Conservation (phyloP, 2,888 invertebrate species). For the Hypercompe scribonia region DNA sequence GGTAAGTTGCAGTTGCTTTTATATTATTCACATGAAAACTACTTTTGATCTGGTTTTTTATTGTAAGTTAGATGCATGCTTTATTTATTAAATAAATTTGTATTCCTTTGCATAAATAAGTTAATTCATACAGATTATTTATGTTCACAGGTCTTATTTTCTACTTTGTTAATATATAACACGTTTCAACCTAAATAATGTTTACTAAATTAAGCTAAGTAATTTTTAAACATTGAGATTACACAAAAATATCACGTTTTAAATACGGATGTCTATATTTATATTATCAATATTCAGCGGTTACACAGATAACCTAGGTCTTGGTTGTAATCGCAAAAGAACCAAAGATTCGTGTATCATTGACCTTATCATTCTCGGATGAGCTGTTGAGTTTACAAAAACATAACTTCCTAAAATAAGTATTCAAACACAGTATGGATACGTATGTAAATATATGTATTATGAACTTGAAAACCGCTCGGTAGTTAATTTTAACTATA, state of each 20-base stretch:
- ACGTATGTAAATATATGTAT: slow-evolving; percentile 17
- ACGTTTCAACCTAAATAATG: neutral
- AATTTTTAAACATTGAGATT: neutral
- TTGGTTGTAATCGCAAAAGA: neutral
- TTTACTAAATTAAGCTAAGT: neutral
- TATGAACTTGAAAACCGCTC: slow-evolving; percentile 71
- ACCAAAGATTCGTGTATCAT: slow-evolving; percentile 25
- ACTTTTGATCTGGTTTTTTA: too few species aligned
- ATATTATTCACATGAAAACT: neutral
- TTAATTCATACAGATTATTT: too few species aligned
- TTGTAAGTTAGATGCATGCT: too few species aligned
- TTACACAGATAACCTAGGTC: neutral
- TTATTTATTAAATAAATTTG: too few species aligned
- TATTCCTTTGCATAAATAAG: too few species aligned
- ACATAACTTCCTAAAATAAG: slow-evolving; percentile 63
- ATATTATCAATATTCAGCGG: neutral
- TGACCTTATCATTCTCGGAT: slow-evolving; percentile 53
- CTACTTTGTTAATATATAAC: too few species aligned
- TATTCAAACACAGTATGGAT: slow-evolving; percentile 40
- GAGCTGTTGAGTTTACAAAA: slow-evolving; percentile 53
- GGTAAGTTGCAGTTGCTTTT: neutral
- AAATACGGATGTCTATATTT: neutral
- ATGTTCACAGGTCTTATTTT: too few species aligned
- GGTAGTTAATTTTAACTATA: slow-evolving; percentile 64
- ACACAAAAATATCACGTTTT: neutral